Percentiles rank a stretch among this genome's conserved stretches.
These are phyloP conservation scores for Orchestia grillus DNA, from an alignment of 1,140 invertebrate species.

Conservation along the genomic window DNA sequence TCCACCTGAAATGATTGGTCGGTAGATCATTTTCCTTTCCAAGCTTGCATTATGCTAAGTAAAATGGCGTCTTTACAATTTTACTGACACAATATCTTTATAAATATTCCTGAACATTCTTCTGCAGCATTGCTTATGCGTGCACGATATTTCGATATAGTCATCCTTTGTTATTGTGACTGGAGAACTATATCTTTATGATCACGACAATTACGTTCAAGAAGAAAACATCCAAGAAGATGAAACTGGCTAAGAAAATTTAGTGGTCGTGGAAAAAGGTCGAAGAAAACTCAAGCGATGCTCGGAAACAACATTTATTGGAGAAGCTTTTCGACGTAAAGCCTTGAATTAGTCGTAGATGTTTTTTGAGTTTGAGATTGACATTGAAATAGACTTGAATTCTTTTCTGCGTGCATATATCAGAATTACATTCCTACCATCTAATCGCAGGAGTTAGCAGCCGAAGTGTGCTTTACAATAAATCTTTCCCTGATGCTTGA, in stretches of 20 bases:
- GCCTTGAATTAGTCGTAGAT: not conserved
- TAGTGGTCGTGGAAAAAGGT: not conserved
- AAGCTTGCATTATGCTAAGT: too few species aligned
- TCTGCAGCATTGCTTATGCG: too few species aligned
- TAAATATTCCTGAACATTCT: too few species aligned
- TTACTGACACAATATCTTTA: too few species aligned
- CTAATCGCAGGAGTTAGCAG: not conserved
- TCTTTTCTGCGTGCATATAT: not conserved
- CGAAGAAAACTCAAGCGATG: not conserved
- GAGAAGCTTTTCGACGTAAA: not conserved
- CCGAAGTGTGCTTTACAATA: not conserved
- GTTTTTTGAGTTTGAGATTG: not conserved
- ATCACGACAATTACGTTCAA: too few species aligned
- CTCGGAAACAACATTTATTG: conserved; percentile 1
- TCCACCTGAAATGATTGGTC: too few species aligned
- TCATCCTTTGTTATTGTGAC: too few species aligned
- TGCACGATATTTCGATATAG: too few species aligned
- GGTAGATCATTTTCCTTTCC: too few species aligned
- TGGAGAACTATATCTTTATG: too few species aligned
- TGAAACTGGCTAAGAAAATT: not conserved
- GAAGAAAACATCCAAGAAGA: too few species aligned
- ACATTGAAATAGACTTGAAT: not conserved
- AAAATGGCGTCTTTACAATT: too few species aligned
- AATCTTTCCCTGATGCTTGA: not conserved
- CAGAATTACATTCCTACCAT: not conserved